These are phyloP conservation scores for Callopanchax toddi DNA, from an alignment of 2,113 vertebrate genomes.

Conservation along the genomic window DNA sequence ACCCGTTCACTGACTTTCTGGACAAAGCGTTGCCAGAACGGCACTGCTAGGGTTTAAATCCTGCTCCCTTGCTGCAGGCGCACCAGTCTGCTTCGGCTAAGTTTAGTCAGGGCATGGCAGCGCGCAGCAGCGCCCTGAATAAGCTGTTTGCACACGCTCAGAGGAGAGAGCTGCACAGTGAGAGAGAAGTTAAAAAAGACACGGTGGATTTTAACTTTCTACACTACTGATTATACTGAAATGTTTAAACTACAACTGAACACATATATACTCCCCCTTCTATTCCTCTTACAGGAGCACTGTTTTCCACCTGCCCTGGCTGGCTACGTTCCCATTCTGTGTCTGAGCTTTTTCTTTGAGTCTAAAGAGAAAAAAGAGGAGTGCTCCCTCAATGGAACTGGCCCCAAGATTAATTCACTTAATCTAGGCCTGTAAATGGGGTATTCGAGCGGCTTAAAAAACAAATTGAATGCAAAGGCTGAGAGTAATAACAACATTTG, in stretches of 20 bases:
- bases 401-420: slow-evolving; percentile 74
- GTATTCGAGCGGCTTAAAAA: slow-evolving; percentile 73
- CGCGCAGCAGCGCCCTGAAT: not conserved
- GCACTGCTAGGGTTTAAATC: not conserved
- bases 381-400: slow-evolving; percentile 56
- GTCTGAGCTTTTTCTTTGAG: slow-evolving; percentile 28
- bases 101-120: not conserved
- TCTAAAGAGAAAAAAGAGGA: slow-evolving; percentile 29
- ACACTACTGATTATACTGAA: not conserved
- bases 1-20: not conserved
- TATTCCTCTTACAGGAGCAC: slow-evolving; percentile 1
- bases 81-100: not conserved
- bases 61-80: not conserved
- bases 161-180: not conserved
- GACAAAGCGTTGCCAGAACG: not conserved
- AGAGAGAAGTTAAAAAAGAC: not conserved
- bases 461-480: slow-evolving; percentile 76
- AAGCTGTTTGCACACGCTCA: not conserved
- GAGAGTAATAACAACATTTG: slow-evolving; percentile 76
- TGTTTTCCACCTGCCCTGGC: slow-evolving; percentile 41
- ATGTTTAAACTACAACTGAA: too few species aligned
- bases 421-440: slow-evolving; percentile 74
- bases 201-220: not conserved
- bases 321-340: slow-evolving; percentile 33
- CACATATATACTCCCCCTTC: not conserved